Evolutionary conservation across 2,113 vertebrate species (phyloP), one percentile per base, ranked within the genome.

Genomic region (Xyliphius kryptos): DNA sequence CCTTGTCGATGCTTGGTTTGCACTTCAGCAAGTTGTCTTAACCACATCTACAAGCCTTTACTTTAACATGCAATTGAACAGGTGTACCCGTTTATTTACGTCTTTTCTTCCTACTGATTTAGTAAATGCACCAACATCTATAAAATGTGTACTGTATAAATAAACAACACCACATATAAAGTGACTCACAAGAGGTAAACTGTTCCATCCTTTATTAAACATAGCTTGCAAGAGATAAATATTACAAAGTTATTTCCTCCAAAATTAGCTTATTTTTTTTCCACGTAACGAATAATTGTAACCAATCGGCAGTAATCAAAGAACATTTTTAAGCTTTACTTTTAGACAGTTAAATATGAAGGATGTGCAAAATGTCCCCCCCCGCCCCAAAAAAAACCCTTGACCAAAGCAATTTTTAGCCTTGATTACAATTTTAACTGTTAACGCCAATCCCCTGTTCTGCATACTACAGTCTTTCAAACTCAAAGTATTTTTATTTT

Each of bases 181-280:
- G 57, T 67, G 69, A 82, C 40, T 63, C 74, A 78, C 75, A 75
- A 40, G 78, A 79, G 82, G 88, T 89, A 93, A 94, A 92, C 88
- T 88, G 89, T 91, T 93, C 91, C 88, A 92, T 92, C 91, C 91
- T 95, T 95, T 95, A 95, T 95, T 95, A 95, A 95, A 95, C 92
- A 91, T 91, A 92, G 90, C 91, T 93, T 91, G 92, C 90, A 92
- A 93, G 91, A 91, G 91, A 95, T 92, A 93, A 93, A 95, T 93
- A 93, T 92, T 93, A 93, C 92, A 93, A 95, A 93, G 91, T 91
- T 93, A 91, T 89, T 88, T 90, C 90, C 88, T 92, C 90, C 89
- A 93, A 93, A 93, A 93, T 91, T 91, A 93, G 90, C 90, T 92
- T 92, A 88, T 92, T 90, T 72, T n/a, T n/a, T 92, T 89, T 90